Evolutionary conservation across 1,140 invertebrate genomes (phyloP), one percentile per base, ranked within the genome.

Genomic region (Drosophila prosaltans): DNA sequence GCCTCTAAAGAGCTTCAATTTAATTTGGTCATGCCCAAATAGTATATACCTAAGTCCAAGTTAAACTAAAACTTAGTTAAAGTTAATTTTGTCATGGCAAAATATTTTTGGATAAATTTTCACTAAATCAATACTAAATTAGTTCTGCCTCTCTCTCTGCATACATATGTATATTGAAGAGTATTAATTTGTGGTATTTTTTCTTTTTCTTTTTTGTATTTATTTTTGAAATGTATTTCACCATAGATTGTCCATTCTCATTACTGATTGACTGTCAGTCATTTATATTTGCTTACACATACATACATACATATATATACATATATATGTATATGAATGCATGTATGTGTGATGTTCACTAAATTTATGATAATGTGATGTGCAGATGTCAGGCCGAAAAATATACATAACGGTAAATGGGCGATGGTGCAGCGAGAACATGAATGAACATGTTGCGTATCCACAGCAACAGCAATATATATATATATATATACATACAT

Each of bases 351-450:
- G 45, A 48, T 51, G 36, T 55, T 43, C 48, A 59, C 78, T 63
- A 67, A 74, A 86, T 81, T 78, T 86, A 86, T 86, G 71, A 86
- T 88, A 85, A 85, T 86, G 75, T 81, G 81, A 85, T 76, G 83
- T 78, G 79, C 75, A 69, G 64, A 76, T 88, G 82, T 76, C 79
- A 79, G 57, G 74, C 71, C 78, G 8, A 51, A 81, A 80, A 85
- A 86, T 72, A 74, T 78, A 85, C 78, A 78, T 71, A 68, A 65
- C 55, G 60, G 61, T 11, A 24, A 1, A 1, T 11, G 58, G 16
- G 16, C 1, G 8, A 4, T 36, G 21, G 32, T 4, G 36, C 32
- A 9, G 7, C 2, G 10, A 16, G 26, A 57, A 57, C 54, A 57
- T 57, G 54, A 58, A 43, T 30, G 43, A 28, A 58, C 63, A 69